Conservation (phyloP, 2,113 vertebrate genomes). For the Hyaena hyaena region DNA sequence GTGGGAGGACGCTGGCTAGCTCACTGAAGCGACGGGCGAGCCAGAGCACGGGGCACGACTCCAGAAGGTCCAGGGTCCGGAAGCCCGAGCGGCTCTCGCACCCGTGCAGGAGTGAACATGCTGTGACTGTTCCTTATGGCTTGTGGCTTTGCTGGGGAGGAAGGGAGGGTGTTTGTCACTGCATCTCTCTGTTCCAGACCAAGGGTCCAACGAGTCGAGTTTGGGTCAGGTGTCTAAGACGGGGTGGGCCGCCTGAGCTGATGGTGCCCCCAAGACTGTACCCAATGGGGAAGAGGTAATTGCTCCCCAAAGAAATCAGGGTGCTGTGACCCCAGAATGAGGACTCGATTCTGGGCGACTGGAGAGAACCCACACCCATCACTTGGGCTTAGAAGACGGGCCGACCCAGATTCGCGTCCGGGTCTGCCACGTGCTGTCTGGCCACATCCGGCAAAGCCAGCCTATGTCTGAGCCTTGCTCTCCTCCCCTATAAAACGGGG, state of each 20-base stretch:
- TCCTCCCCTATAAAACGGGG: neutral
- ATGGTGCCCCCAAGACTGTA: neutral
- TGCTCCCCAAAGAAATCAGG: neutral
- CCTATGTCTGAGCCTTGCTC: neutral
- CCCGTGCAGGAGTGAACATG: neutral
- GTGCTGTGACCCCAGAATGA: neutral
- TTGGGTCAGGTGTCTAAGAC: neutral
- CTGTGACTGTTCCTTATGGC: fast-evolving
- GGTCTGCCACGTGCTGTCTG: neutral
- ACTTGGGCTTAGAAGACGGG: neutral
- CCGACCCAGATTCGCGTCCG: fast-evolving
- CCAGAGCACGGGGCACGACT: neutral
- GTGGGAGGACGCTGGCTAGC: neutral
- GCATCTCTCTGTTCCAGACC: neutral
- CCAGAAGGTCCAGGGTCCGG: fast-evolving
- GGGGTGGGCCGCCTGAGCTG: neutral
- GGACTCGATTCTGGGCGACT: neutral
- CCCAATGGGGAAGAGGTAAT: neutral
- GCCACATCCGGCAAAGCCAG: fast-evolving
- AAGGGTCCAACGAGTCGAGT: neutral
- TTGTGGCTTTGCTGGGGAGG: too few relatives aligned
- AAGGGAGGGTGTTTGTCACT: neutral
- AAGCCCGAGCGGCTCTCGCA: neutral
- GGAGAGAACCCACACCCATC: fast-evolving
- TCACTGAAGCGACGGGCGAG: fast-evolving